Evolutionary conservation across 2,113 vertebrate genomes (phyloP).

Genomic region (Tachuris rubrigastra): DNA sequence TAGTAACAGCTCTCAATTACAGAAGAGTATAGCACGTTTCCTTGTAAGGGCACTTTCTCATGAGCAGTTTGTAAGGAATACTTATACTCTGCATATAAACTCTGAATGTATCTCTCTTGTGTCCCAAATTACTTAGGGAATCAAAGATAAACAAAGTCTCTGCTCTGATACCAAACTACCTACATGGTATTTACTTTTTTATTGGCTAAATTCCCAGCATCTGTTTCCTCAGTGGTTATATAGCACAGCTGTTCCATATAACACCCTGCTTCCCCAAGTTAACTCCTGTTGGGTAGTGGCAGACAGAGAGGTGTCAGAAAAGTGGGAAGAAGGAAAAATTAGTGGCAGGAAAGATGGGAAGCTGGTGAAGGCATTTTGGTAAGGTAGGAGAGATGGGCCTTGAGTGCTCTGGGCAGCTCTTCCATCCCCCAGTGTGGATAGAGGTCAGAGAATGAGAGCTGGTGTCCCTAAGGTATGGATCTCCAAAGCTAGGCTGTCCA

Average conservation of each 20-base stretch:
- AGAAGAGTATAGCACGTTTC: background rate
- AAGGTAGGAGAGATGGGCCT: background rate
- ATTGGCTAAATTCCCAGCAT: background rate
- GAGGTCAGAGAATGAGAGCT: background rate
- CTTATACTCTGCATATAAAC: background rate
- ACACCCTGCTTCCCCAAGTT: background rate
- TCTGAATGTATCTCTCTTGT: background rate
- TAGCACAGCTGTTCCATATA: background rate
- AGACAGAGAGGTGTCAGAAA: background rate
- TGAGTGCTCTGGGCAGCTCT: background rate
- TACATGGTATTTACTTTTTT: background rate
- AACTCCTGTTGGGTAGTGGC: rapidly evolving
- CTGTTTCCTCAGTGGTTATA: background rate
- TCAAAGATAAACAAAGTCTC: background rate
- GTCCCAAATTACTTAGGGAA: background rate
- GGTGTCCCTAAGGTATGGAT: rapidly evolving
- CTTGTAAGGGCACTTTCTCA: background rate
- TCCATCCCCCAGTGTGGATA: rapidly evolving
- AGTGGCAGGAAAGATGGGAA: background rate
- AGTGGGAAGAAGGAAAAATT: background rate
- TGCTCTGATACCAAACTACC: background rate
- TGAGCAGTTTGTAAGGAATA: background rate
- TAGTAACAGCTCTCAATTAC: background rate
- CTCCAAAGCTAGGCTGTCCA: background rate
- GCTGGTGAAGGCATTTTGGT: background rate